phyloP scores from a whole-genome alignment of 2,888 invertebrate genomes.

The Malthinus seriepunctatus region DNA sequence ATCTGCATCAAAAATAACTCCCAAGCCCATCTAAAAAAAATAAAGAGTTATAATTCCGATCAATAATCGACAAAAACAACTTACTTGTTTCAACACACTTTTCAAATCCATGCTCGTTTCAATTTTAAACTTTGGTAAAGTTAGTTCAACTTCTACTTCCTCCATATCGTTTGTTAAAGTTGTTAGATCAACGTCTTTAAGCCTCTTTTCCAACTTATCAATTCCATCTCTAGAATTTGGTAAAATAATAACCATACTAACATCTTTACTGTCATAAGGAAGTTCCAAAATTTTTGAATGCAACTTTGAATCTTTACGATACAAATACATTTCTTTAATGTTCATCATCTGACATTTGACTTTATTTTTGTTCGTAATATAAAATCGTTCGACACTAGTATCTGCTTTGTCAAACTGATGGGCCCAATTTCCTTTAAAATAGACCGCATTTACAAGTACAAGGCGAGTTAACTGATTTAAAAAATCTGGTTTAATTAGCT shows the following conservation, averaged over 20 bases:
- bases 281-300: slow-evolving; percentile 70
- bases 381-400: slow-evolving; percentile 69
- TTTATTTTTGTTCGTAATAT: slow-evolving; percentile 56
- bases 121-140: slow-evolving; percentile 79
- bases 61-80: slow-evolving; percentile 10
- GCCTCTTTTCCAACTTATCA: slow-evolving; percentile 61
- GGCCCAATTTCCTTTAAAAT: slow-evolving; percentile 82
- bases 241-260: slow-evolving; percentile 76
- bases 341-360: slow-evolving; percentile 77
- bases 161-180: slow-evolving; percentile 57
- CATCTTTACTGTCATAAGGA: slow-evolving; percentile 68
- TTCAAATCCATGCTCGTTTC: slow-evolving; percentile 71
- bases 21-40: slow-evolving; percentile 69
- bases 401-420: slow-evolving; percentile 62
- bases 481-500: slow-evolving; percentile 67
- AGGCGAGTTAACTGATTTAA: slow-evolving; percentile 63
- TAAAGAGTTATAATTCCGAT: background rate
- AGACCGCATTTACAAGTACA: slow-evolving; percentile 81
- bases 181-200: slow-evolving; percentile 60
- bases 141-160: slow-evolving; percentile 64
- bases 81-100: slow-evolving; percentile 66
- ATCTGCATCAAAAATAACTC: slow-evolving; percentile 61
- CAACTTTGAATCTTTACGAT: slow-evolving; percentile 56
- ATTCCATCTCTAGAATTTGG: slow-evolving; percentile 72
- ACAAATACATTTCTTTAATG: slow-evolving; percentile 58